Evolutionary conservation across 2,113 vertebrate species (phyloP).

Genomic region (Burhinus bistriatus): DNA sequence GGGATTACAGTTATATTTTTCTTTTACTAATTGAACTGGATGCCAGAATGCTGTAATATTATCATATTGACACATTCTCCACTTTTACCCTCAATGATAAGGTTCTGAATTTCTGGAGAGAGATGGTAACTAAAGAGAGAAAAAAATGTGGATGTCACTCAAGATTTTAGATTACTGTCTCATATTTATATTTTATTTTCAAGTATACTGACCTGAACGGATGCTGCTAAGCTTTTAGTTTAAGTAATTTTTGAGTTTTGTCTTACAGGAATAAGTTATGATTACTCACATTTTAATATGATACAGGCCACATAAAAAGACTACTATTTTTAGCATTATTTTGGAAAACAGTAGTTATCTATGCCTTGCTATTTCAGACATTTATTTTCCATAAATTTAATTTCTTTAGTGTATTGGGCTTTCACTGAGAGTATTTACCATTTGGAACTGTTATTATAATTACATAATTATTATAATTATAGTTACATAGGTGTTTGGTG

Average conservation of each 20-base stretch:
- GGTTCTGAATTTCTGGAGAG: not conserved
- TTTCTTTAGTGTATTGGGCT: not conserved
- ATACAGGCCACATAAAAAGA: not conserved
- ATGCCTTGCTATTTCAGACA: not conserved
- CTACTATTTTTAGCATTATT: not conserved
- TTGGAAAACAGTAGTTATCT: not conserved
- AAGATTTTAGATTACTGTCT: not conserved
- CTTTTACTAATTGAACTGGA: not conserved
- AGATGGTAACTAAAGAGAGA: not conserved
- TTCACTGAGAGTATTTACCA: not conserved
- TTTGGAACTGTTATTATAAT: not conserved
- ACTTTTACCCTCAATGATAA: not conserved
- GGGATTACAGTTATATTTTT: not conserved
- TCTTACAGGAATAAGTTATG: not conserved
- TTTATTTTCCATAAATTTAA: not conserved
- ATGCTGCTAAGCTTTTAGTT: not conserved
- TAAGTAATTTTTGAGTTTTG: not conserved
- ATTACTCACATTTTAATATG: not conserved
- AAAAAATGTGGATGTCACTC: not conserved
- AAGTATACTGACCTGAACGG: not conserved
- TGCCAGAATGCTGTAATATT: not conserved
- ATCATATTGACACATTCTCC: not conserved
- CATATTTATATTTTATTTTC: not conserved
- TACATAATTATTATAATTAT: not conserved
- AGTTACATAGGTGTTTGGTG: not conserved